Evolutionary conservation across 2,797 vertebrate species (phyloP), one percentile per base, ranked within the genome.

Genomic region (Brachyrhaphis roseni): DNA sequence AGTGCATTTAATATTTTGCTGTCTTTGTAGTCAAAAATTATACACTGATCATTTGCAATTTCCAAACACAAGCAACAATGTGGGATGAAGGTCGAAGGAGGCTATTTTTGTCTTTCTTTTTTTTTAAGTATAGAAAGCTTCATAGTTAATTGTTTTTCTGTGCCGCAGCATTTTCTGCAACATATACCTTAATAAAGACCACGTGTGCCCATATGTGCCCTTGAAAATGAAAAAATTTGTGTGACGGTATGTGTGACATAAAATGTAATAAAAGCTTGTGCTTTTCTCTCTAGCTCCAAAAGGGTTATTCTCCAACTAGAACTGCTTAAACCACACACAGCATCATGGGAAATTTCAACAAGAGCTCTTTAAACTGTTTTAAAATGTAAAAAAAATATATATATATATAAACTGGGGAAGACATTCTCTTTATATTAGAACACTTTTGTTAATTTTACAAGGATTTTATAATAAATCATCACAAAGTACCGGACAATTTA

Each of bases 91-190:
- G 39, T 74, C 51, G 36, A 81, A 78, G 80, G 74, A 64, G 34
- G 49, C 62, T 31, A 74, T 75, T 77, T 68, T 7, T 68, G 36
- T 68, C 64, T 26, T 6, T 68, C 64, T 26, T 6, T 26, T 66
- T 8, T 41, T 11, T 3, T 39, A 83, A 88, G 92, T 86, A 86
- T 87, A 90, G 84, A 92, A 92, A 59, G 78, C 78, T 92, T 93
- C 87, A 90, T 93, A 91, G 84, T 85, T 92, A 85, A 85, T 89
- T 91, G 90, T 91, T 88, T 93, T 79, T 90, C 80, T 78, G 87
- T 87, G 87, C 87, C 83, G 82, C 77, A 81, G 76, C 62, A 77
- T 84, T 88, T 45, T 88, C 84, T 86, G 87, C 81, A 85, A 89
- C 87, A 83, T 86, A 77, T 86, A 84, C 90, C 84, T 77, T 94